Evolutionary conservation across 2,888 invertebrate species (phyloP), one percentile per base, ranked within the genome.

Genomic region (Buathra laborator): DNA sequence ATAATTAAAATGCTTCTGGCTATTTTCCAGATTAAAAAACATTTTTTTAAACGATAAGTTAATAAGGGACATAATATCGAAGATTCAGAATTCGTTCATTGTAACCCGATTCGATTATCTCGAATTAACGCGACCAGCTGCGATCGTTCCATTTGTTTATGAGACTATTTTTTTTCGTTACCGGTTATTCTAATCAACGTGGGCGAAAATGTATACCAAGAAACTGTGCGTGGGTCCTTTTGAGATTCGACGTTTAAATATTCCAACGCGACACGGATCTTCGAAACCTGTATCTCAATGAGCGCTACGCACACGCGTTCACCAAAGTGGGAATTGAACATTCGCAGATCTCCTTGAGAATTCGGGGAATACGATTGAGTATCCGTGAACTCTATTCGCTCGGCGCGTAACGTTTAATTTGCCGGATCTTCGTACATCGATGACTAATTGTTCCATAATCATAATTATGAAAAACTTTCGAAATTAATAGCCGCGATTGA

Each of bases 231-330:
- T 80, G 62, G 70, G 83, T 48, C 46, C 5, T 3, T 56, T 43
- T 12, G 12, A 37, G 72, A 81, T 81, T 67, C 10, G 75, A 62
- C 71, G 44, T 84, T 76, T 71, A 48, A n/a, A 72, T 84, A 64
- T 66, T 19, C n/a, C 4, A 53, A 48, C 62, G 44, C 74, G 62
- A 71, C 16, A 56, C 74, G 75, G 75, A 76, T 75, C 76, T 81
- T 81, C 70, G 56, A 74, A 80, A 80, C 80, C 72, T 46, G 80
- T 74, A 59, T 62, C 56, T 12, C 37, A 48, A 62, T 76, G n/a
- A 5, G 10, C 14, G n/a, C 62, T 5, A 24, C 67, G 43, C 51
- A 53, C 24, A 76, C 16, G 67, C 51, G 0, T 51, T 19, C 43
- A 5, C 24, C 44, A 77, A 56, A 14, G 46, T 56, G 24, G n/a